phyloP scores from a whole-genome alignment of 2,797 vertebrate species.

The Acridotheres tristis region DNA sequence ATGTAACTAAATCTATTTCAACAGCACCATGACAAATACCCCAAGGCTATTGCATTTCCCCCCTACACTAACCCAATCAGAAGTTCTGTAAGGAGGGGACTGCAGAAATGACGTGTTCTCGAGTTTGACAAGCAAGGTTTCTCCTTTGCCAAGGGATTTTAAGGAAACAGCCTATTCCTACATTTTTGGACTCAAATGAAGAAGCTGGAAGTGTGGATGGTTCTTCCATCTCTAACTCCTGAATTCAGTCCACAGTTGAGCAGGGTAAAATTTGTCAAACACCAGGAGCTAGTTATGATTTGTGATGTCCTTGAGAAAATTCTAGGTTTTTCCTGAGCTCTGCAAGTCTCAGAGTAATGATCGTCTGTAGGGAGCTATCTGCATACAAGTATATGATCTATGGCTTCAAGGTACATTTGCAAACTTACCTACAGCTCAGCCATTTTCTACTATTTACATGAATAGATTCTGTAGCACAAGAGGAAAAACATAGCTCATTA shows the following conservation, averaged over 20 bases:
- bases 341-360: slow-evolving; percentile 1
- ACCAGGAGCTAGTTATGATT: not conserved
- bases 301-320: slow-evolving; percentile 19
- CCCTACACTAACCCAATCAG: not conserved
- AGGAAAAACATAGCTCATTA: not conserved
- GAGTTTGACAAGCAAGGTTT: not conserved
- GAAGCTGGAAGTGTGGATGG: not conserved
- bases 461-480: not conserved
- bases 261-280: not conserved
- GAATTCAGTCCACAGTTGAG: not conserved
- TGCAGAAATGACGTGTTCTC: accelerated
- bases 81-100: not conserved
- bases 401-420: not conserved
- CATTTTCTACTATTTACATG: not conserved
- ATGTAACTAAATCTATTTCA: not conserved
- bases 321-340: not conserved
- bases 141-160: not conserved
- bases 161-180: not conserved
- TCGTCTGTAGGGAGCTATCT: not conserved
- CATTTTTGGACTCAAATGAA: not conserved
- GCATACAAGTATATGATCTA: not conserved
- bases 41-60: not conserved
- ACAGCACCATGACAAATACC: not conserved
- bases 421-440: not conserved
- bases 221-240: not conserved